Base-by-base conservation (phyloP, 2,113 vertebrate species). In the Pedetes capensis region DNA sequence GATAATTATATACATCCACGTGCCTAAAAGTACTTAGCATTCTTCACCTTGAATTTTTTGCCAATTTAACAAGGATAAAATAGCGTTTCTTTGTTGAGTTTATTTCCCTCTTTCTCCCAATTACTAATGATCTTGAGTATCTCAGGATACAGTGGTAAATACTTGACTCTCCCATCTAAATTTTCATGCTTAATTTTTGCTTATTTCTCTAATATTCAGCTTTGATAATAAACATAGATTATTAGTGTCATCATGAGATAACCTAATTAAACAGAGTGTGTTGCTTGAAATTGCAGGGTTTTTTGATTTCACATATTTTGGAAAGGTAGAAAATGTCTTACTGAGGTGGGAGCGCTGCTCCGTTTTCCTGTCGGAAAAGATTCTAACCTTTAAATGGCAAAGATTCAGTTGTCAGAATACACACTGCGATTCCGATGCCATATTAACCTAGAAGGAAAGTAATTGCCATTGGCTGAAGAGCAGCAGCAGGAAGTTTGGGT, bases 301-400 rank as follows among this genome's bases (percentile, higher is more conserved):
- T 87, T 81, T 44, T 29, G 18, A 84, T 80, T 86, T 89, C 39
- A 87, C 2, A 1, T 78, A 42, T 75, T 93, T 93, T n/a, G 29
- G 23, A 84, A 93, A 87, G 47, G 88, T 79, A 75, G 27, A 92
- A 92, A 97, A 89, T 94, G 53, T 88, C 88, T 90, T 66, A 3
- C n/a, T 71, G 89, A 91, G 64, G 95, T 89, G 53, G 51, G 95
- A 96, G 34, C 47, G 29, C 12, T 83, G 69, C 87, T 83, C 20
- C 75, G 34, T 91, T 91, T 95, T 91, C 17, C 44, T 69, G 84
- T 89, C 10, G 68, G 59, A 94, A 82, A 14, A 91, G 61, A 95
- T 18, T 94, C 68, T 97, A 95, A 97, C 92, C 93, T 97, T 96
- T 97, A 97, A 96, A 96, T 96, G 97, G 95, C 93, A 97, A 96